Evolutionary conservation across 1,140 invertebrate genomes (phyloP).

Genomic region (Solenopsis invicta): DNA sequence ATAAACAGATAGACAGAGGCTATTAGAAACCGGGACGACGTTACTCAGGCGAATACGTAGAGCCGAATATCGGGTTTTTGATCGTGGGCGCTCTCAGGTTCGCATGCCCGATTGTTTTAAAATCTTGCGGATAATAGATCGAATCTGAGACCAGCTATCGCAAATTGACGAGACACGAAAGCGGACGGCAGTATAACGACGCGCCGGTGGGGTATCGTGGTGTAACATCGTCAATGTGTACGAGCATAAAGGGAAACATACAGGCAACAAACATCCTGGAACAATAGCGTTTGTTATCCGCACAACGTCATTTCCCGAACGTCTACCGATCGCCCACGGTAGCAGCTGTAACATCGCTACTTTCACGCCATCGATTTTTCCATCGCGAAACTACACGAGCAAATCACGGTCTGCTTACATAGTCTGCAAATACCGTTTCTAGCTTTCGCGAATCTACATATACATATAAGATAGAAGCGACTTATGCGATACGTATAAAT

Average conservation of each 20-base stretch:
- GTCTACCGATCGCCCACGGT: constrained; percentile 54
- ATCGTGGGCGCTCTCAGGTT: constrained; percentile 26
- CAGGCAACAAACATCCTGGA: constrained; percentile 83
- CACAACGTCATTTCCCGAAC: constrained; percentile 58
- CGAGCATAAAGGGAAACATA: constrained; percentile 79
- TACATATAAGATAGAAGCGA: not conserved
- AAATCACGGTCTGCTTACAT: constrained; percentile 7
- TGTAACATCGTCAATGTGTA: constrained; percentile 70
- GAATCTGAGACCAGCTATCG: constrained; percentile 53
- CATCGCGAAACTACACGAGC: not conserved
- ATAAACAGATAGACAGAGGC: not conserved
- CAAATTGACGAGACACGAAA: constrained; percentile 71
- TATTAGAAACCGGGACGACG: constrained; percentile 15
- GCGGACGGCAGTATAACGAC: constrained; percentile 65
- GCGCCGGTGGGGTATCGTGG: constrained; percentile 52
- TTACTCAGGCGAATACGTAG: not conserved
- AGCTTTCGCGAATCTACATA: not conserved
- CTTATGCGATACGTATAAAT: not conserved
- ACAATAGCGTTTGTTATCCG: constrained; percentile 78
- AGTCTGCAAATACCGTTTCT: constrained; percentile 14
- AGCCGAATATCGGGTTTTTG: constrained; percentile 13
- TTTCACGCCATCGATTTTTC: constrained; percentile 49
- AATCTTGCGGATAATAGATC: constrained; percentile 26
- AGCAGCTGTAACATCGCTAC: constrained; percentile 53
- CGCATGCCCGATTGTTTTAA: constrained; percentile 27